Evolutionary conservation across 2,888 invertebrate species (phyloP).

Genomic region (Apoda limacodes): DNA sequence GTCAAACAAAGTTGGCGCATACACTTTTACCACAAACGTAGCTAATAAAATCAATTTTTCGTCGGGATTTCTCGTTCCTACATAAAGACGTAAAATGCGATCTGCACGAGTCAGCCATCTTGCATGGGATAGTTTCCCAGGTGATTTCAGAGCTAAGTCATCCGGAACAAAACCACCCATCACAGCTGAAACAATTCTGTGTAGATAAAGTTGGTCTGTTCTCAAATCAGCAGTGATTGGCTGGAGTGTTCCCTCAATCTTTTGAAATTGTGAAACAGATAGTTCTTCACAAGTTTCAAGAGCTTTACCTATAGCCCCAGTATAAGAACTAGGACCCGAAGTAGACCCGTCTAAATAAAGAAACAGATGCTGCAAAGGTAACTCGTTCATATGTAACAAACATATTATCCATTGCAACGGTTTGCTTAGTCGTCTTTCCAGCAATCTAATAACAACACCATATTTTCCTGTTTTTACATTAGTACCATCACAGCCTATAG

Average conservation of each 20-base stretch:
- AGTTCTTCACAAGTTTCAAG: slow-evolving; percentile 15
- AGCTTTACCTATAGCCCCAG: slow-evolving; percentile 13
- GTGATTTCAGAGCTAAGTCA: slow-evolving; percentile 14
- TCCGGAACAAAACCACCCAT: slow-evolving; percentile 10
- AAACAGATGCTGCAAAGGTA: slow-evolving; percentile 21
- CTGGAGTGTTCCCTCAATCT: slow-evolving; percentile 8
- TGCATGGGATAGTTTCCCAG: slow-evolving; percentile 20
- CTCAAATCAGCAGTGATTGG: slow-evolving; percentile 12
- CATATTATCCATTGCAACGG: slow-evolving; percentile 21
- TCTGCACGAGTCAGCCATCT: slow-evolving; percentile 20
- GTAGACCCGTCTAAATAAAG: slow-evolving; percentile 17
- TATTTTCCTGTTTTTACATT: slow-evolving; percentile 17
- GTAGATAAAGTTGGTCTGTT: slow-evolving; percentile 17
- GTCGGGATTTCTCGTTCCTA: slow-evolving; percentile 13
- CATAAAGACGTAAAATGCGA: slow-evolving; percentile 18
- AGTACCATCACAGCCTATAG: slow-evolving; percentile 21
- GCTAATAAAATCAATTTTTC: slow-evolving; percentile 14
- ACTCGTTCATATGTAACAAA: slow-evolving; percentile 17
- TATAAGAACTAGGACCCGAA: slow-evolving; percentile 14
- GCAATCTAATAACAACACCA: slow-evolving; percentile 16
- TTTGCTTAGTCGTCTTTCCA: slow-evolving; percentile 17
- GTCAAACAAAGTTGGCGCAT: too few relatives aligned
- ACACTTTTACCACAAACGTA: slow-evolving; percentile 21
- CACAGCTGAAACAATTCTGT: slow-evolving; percentile 13
- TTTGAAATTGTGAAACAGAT: slow-evolving; percentile 9